Evolutionary conservation across 1,140 invertebrate genomes (phyloP), one percentile per base, ranked within the genome.

Genomic region (Lepidostoma basale): DNA sequence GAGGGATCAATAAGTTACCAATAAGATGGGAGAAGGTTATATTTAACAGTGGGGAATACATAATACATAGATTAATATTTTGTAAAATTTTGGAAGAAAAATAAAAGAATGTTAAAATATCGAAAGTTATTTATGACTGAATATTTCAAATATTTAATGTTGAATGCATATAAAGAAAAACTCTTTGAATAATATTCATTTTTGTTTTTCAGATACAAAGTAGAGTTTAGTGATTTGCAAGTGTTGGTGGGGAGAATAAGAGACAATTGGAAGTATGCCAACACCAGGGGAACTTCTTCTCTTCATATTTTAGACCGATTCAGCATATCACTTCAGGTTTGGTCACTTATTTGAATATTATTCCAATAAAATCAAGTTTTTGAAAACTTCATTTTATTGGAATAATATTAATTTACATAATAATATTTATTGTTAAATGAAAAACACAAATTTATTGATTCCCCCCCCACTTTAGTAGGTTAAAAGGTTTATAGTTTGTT

Each of bases 241-340:
- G 88, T 98, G 23, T 78, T 98, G 52, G 90, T 96, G 26, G 94
- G 93, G 0, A 89, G 90, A 76, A 90, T 91, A 2, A 90, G 90
- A 73, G 95, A 97, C 74, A 94, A 95, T 78, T 96, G 94, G 92
- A 90, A 91, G 73, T 91, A 93, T 75, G 92, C 93, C 0, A 89
- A 94, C 75, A 86, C 89, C 2, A 90, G 92, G 77, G 90, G 90
- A 9, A 91, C 90, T 8, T 94, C 93, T 0, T 89, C 86, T 20
- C 83, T 97, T 67, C 95, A 98, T 75, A 85, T 98, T 9, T 78
- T 98, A 16, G 95, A 98, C 77, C 86, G 92, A 74, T 97, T 98
- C 76, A 96, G 90, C 74, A 97, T 98, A 73, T 91, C 90, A 5
- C 75, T 98, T 2, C 90, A 92, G 77, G 85, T 89, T 71, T 71